These are phyloP conservation scores for Polypedilum pembai DNA, from an alignment of 1,140 invertebrate species.

Conservation along the genomic window DNA sequence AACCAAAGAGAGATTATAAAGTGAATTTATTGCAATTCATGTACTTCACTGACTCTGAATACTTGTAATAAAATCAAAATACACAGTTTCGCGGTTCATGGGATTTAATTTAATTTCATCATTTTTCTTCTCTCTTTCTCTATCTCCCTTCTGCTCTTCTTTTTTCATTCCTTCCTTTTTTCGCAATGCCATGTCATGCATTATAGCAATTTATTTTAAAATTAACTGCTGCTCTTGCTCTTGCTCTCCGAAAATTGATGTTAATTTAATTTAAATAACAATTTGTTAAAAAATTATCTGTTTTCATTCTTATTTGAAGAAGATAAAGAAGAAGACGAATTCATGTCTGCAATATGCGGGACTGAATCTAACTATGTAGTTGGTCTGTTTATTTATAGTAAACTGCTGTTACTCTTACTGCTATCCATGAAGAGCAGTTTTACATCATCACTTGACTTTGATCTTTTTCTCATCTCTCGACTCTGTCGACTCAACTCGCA, in stretches of 20 bases:
- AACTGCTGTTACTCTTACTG: too few species aligned
- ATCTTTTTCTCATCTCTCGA: neutral
- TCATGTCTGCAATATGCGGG: too few species aligned
- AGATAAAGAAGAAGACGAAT: too few species aligned
- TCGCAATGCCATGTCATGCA: neutral
- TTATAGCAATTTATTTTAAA: slow-evolving; percentile 15
- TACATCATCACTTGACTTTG: slow-evolving; percentile 17
- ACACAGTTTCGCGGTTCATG: slow-evolving; percentile 15
- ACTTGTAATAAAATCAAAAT: slow-evolving; percentile 14
- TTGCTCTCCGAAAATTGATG: slow-evolving; percentile 21
- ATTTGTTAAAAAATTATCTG: slow-evolving; percentile 16
- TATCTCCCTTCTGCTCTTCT: neutral
- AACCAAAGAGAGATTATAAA: neutral
- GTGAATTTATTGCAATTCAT: slow-evolving; percentile 1
- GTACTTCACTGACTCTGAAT: slow-evolving; percentile 16
- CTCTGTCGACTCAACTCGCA: neutral
- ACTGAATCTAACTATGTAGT: too few species aligned
- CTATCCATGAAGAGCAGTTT: neutral
- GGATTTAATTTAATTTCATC: slow-evolving; percentile 19
- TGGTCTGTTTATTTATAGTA: too few species aligned
- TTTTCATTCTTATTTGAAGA: too few species aligned
- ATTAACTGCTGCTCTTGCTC: slow-evolving; percentile 25
- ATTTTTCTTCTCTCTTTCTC: neutral
- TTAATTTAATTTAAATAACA: slow-evolving; percentile 28
- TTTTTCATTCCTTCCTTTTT: too few species aligned